A percentile compares a stretch with the other conserved stretches of the same genome.
Conservation (phyloP, 2,888 invertebrate genomes). For the Aradus depressus region DNA sequence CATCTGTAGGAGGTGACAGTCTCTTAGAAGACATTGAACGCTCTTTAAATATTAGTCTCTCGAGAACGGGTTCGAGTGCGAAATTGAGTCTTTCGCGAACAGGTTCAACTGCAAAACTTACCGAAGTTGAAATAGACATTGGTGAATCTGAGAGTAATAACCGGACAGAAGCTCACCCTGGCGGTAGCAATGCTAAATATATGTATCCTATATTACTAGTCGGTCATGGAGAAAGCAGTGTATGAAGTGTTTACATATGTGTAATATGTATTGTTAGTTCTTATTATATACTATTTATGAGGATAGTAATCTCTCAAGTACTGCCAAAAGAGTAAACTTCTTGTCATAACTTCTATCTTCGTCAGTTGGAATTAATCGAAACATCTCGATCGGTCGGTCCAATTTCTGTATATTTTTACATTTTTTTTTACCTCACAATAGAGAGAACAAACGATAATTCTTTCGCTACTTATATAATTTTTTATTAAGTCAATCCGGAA, state of each 20-base stretch:
- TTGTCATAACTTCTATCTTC: neutral
- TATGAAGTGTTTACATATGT: conserved; percentile 14
- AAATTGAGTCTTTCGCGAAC: conserved; percentile 12
- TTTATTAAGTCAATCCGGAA: no score
- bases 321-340: neutral
- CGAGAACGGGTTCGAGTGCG: conserved; percentile 22
- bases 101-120: conserved; percentile 14
- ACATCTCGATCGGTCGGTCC: no score
- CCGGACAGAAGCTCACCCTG: conserved; percentile 7
- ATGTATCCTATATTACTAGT: conserved; percentile 27
- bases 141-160: conserved; percentile 8
- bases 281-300: no score
- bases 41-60: conserved; percentile 28
- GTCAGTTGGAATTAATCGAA: neutral
- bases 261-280: no score
- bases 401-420: no score
- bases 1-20: conserved; percentile 27
- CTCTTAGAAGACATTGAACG: conserved; percentile 29
- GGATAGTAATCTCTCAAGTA: neutral
- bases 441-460: no score
- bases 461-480: no score
- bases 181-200: conserved; percentile 22
- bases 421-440: no score
- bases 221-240: conserved; percentile 27
- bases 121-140: conserved; percentile 21